phyloP scores from a whole-genome alignment of 92 coral and sea anemone genomes.

The Epizoanthus rinbou region DNA sequence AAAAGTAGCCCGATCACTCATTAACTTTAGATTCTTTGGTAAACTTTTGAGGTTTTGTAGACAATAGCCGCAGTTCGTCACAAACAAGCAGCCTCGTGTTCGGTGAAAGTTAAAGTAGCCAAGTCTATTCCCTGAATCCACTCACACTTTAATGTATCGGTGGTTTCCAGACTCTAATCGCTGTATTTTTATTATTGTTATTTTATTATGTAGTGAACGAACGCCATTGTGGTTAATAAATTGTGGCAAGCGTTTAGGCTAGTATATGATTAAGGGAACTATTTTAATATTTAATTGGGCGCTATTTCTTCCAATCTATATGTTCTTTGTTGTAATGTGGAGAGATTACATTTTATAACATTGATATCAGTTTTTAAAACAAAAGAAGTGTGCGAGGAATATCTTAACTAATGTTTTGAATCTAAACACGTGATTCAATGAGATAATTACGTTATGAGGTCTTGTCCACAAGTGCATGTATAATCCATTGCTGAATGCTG shows the following conservation, averaged over 20 bases:
- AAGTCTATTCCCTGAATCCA: not conserved
- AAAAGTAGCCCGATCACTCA: not conserved
- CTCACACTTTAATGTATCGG: not conserved
- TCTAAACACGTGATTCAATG: not conserved
- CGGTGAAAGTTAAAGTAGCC: not conserved
- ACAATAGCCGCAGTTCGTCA: not conserved
- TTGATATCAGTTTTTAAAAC: not conserved
- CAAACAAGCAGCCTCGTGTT: not conserved
- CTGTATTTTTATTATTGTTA: no score
- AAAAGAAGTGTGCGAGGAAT: not conserved
- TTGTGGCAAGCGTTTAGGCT: no score
- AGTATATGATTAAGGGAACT: no score
- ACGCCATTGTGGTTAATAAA: no score
- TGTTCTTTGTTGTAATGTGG: not conserved
- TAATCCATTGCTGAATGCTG: no score
- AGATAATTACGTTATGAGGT: no score
- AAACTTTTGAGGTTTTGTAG: not conserved
- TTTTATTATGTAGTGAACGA: no score
- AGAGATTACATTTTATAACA: not conserved
- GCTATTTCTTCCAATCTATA: not conserved
- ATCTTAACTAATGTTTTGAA: conserved; percentile 4
- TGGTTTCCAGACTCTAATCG: no score
- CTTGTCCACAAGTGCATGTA: no score
- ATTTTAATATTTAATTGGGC: not conserved
- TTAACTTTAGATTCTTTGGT: conserved; percentile 7